Base-by-base conservation (phyloP, 2,888 invertebrate genomes). In the Ganaspis brasiliensis region DNA sequence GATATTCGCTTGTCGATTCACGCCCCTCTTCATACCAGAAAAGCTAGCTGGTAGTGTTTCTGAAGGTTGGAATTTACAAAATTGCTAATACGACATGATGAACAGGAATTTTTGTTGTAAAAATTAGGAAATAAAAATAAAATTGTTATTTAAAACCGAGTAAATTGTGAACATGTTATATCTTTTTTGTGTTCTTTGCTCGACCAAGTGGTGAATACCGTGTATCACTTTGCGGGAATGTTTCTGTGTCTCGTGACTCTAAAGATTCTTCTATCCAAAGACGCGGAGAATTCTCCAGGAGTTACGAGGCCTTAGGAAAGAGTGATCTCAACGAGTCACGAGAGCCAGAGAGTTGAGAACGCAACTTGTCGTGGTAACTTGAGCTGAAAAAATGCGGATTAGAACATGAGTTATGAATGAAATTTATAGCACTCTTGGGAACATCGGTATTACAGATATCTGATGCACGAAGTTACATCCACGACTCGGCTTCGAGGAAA, bases 341-440 rank as follows among this genome's bases (percentile, higher is more conserved):
- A 77, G 75, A 81, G 57, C 77, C 78, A 78, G 77, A 77, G 75
- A 81, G 57, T 55, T 10, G 31, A 31, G 59, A 59, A 59, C 16
- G 59, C 16, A 59, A 31, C 16, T 31, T 56, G 26, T 59, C 59
- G 59, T 59, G 31, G 31, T 35, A 59, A 31, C 57, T 35, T 35
- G 4, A 59, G 59, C 59, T 59, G 16, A 16, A 59, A 59, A 59
- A 31, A 59, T 59, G 16, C 57, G 78, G 79, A 75, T 16, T 75
- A 80, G 78, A 80, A 71, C 61, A 75, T 77, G 73, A 80, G 63
- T 78, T 78, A 80, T 80, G 59, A 59, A 72, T 52, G 59, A 57
- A 59, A 77, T 81, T 79, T 78, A 81, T 79, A 73, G 75, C 78
- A 73, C 59, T 72, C 80, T 84, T 84, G 86, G 82, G 83, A 86